phyloP scores from a whole-genome alignment of 92 coral and sea anemone genomes.

The Paramuricea clavata region DNA sequence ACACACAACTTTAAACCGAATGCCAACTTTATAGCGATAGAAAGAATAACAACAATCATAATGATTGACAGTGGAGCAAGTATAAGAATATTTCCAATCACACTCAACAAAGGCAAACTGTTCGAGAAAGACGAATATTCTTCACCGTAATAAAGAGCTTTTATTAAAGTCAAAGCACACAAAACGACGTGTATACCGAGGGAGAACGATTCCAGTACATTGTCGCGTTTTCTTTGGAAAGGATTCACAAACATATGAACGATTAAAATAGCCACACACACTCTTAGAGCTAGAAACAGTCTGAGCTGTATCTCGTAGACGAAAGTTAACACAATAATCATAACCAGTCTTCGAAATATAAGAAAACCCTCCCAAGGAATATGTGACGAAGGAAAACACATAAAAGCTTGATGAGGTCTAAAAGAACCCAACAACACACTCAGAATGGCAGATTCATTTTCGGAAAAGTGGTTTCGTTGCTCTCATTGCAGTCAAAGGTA shows the following conservation, averaged over 20 bases:
- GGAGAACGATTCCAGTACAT: slow-evolving; percentile 13
- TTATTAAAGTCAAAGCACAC: not conserved
- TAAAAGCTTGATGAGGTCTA: not conserved
- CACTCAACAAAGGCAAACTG: too few species aligned
- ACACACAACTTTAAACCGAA: not conserved
- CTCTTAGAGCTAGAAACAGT: not conserved
- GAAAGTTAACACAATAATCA: slow-evolving; percentile 22
- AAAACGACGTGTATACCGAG: not conserved
- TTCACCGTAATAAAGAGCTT: slow-evolving; percentile 1
- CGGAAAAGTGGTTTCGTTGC: not conserved
- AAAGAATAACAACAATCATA: not conserved
- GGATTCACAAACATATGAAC: slow-evolving; percentile 15
- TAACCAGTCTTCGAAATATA: slow-evolving; percentile 14
- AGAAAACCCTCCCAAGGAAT: slow-evolving; percentile 45
- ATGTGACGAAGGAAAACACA: slow-evolving; percentile 10
- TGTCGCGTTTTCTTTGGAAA: not conserved
- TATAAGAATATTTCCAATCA: not conserved
- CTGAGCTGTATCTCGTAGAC: slow-evolving; percentile 19
- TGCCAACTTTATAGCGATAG: not conserved
- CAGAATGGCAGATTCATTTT: not conserved
- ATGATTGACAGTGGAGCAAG: not conserved
- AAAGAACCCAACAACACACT: slow-evolving; percentile 11
- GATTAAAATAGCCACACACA: slow-evolving; percentile 15
- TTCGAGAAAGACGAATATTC: not conserved
- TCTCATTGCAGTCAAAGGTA: not conserved